phyloP scores from a whole-genome alignment of 2,888 invertebrate genomes.

The Corythucha ciliata region DNA sequence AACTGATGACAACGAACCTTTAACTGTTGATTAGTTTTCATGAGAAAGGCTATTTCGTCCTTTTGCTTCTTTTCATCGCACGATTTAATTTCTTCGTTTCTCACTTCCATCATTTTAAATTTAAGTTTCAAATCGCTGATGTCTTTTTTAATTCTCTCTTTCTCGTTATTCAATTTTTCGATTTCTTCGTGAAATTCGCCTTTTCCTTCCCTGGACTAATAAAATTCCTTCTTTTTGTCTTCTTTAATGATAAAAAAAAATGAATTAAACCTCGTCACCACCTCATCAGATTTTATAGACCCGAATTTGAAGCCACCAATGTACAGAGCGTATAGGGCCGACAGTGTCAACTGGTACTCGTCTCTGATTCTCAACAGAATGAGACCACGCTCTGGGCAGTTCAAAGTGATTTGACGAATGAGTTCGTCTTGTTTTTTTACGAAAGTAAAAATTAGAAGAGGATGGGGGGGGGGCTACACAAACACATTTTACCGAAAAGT shows the following conservation, averaged over 20 bases:
- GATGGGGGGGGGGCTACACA: too few species aligned
- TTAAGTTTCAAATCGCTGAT: constrained; percentile 56
- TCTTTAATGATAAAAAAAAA: neutral
- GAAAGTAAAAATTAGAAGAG: too few species aligned
- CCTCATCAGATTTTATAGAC: constrained; percentile 92
- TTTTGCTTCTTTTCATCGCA: constrained; percentile 87
- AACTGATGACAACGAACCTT: too few species aligned
- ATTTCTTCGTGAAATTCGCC: constrained; percentile 68
- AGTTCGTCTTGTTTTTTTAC: constrained; percentile 68
- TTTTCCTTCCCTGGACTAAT: constrained; percentile 65
- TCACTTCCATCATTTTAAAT: constrained; percentile 72
- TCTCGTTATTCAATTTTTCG: constrained; percentile 57
- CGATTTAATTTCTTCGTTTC: constrained; percentile 69
- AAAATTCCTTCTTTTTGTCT: neutral
- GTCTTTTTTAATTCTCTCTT: constrained; percentile 54
- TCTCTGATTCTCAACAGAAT: constrained; percentile 84
- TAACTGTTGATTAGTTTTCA: constrained; percentile 86
- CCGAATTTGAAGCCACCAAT: constrained; percentile 97
- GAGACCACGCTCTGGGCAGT: constrained; percentile 93
- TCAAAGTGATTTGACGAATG: constrained; percentile 91
- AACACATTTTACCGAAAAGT: constrained; percentile 60
- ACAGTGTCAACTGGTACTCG: constrained; percentile 92
- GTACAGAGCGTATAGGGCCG: constrained; percentile 91
- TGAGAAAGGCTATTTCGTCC: constrained; percentile 84
- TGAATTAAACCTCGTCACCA: too few species aligned